phyloP scores from a whole-genome alignment of 1,140 invertebrate species.

The Anoplophora glabripennis region DNA sequence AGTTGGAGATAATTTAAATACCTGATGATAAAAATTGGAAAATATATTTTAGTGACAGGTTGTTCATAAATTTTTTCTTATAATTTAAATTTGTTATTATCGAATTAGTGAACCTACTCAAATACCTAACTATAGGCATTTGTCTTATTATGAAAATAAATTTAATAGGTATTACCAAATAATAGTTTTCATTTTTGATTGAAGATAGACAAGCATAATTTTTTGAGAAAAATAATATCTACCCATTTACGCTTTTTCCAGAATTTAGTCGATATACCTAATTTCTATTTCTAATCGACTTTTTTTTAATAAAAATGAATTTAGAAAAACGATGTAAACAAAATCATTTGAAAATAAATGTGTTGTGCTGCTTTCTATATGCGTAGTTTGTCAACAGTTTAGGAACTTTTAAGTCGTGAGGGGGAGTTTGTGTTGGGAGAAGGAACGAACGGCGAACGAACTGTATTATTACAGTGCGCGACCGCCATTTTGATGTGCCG shows the following conservation, averaged over 20 bases:
- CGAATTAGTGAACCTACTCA: too few species aligned
- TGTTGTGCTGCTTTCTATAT: slow-evolving; percentile 21
- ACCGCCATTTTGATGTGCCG: slow-evolving; percentile 46
- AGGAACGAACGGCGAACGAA: slow-evolving; percentile 28
- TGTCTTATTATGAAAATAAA: not conserved
- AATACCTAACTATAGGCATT: slow-evolving; percentile 2
- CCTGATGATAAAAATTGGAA: too few species aligned
- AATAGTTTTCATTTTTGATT: not conserved
- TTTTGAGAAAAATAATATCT: not conserved
- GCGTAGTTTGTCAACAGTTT: slow-evolving; percentile 24
- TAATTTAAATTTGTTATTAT: too few species aligned
- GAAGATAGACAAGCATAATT: not conserved
- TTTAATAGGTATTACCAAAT: too few species aligned
- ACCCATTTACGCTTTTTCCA: not conserved
- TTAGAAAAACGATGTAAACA: not conserved
- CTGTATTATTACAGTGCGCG: slow-evolving; percentile 37
- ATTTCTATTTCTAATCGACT: too few species aligned
- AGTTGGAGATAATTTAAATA: too few species aligned
- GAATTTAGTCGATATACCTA: too few species aligned
- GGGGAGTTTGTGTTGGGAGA: slow-evolving; percentile 15
- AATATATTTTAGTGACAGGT: too few species aligned
- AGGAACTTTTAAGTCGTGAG: slow-evolving; percentile 20
- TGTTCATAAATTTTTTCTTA: too few species aligned
- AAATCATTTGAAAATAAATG: not conserved
- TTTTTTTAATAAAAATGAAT: not conserved